These are phyloP conservation scores for Neotragus moschatus DNA, from an alignment of 2,113 vertebrate genomes.

Conservation along the genomic window DNA sequence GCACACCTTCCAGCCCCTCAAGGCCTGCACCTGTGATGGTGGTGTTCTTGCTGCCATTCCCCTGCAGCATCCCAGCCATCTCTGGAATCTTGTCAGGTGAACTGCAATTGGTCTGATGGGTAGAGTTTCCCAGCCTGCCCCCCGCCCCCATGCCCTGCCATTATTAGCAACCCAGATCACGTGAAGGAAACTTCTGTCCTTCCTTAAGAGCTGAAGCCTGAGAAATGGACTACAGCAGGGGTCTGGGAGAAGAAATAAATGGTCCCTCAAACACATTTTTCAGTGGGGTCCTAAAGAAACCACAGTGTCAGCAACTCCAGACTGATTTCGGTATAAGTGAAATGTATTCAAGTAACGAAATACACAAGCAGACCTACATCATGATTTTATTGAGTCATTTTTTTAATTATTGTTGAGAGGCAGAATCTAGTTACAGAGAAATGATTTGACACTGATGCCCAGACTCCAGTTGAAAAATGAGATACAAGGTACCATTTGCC, in stretches of 20 bases:
- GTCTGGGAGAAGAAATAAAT: slow-evolving; percentile 47
- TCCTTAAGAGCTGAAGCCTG: background rate
- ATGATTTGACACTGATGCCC: slow-evolving; percentile 54
- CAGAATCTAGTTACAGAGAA: slow-evolving; percentile 67
- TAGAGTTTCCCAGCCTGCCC: background rate
- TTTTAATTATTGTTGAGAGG: slow-evolving; percentile 66
- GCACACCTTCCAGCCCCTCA: background rate
- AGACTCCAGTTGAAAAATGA: slow-evolving; percentile 55
- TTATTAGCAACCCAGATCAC: background rate
- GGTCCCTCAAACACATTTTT: slow-evolving; percentile 65
- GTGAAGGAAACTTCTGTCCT: background rate
- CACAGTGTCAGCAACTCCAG: slow-evolving; percentile 42
- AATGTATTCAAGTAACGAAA: slow-evolving; percentile 62
- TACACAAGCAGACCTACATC: slow-evolving; percentile 52
- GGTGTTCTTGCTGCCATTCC: background rate
- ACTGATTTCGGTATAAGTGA: slow-evolving; percentile 62
- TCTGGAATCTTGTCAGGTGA: background rate
- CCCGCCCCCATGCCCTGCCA: background rate
- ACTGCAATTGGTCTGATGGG: background rate
- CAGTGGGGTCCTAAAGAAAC: slow-evolving; percentile 36
- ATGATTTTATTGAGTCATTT: slow-evolving; percentile 53
- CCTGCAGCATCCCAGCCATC: background rate
- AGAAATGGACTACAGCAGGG: slow-evolving; percentile 23
- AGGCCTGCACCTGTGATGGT: background rate
- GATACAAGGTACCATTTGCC: slow-evolving; percentile 56